Evolutionary conservation across 2,888 invertebrate genomes (phyloP).

Genomic region (Eudasyphora cyanicolor): DNA sequence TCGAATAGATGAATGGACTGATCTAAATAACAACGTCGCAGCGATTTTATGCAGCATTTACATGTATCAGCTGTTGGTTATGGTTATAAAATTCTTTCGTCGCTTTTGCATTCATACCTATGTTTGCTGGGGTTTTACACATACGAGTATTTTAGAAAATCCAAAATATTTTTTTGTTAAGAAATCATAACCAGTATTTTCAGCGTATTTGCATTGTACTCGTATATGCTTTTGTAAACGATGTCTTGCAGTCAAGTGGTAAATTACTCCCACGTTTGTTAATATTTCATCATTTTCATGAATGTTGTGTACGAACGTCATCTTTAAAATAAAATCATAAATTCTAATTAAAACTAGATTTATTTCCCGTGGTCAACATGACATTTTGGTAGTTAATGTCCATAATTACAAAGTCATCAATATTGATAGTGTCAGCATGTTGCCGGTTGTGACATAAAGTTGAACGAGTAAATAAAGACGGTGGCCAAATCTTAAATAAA

Average conservation of each 20-base stretch:
- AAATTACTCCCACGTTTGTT: constrained; percentile 7
- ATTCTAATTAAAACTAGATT: constrained; percentile 5
- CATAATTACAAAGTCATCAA: neutral
- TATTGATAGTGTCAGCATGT: neutral
- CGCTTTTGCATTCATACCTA: neutral
- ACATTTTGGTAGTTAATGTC: neutral
- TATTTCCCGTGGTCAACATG: neutral
- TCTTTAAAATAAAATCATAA: constrained; percentile 11
- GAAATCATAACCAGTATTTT: too few relatives aligned
- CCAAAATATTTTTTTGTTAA: neutral
- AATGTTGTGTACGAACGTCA: neutral
- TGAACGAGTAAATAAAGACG: too few relatives aligned
- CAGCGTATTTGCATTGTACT: neutral
- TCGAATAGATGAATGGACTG: neutral
- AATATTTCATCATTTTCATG: neutral
- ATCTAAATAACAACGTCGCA: neutral
- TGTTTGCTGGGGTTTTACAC: neutral
- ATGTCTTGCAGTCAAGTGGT: constrained; percentile 30
- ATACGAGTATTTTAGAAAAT: neutral
- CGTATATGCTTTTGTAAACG: neutral
- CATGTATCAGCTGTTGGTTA: neutral
- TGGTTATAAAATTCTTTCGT: neutral
- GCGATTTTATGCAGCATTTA: neutral
- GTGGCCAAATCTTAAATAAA: too few relatives aligned
- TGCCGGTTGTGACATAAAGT: too few relatives aligned